A percentile compares a stretch with the other conserved stretches of the same genome.
These are phyloP conservation scores for Lutraria rhynchaena DNA, from an alignment of 1,140 invertebrate species.

Conservation along the genomic window DNA sequence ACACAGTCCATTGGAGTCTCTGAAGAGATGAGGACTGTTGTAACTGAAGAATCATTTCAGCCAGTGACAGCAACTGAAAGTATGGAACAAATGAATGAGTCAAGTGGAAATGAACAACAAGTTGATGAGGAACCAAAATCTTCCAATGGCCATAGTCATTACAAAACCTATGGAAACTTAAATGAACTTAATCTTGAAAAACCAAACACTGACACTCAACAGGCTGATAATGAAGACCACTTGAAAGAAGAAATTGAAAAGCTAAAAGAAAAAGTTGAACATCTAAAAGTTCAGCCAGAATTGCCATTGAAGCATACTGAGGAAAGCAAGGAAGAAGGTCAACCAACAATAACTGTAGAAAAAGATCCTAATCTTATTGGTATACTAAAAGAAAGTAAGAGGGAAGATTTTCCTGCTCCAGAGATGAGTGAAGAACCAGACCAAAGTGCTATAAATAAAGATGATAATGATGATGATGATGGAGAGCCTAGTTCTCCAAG, in stretches of 20 bases:
- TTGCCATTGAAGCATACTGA: background rate
- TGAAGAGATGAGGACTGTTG: background rate
- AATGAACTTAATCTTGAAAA: constrained; percentile 40
- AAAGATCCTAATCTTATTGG: constrained; percentile 46
- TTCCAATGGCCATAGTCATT: constrained; percentile 39
- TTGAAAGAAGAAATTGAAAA: constrained; percentile 46
- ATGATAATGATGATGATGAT: constrained; percentile 4
- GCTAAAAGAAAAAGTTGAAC: constrained; percentile 39
- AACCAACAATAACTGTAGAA: constrained; percentile 22
- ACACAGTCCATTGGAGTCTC: background rate
- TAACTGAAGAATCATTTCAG: constrained; percentile 11
- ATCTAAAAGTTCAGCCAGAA: constrained; percentile 21
- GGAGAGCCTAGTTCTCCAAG: background rate
- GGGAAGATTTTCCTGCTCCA: constrained; percentile 23
- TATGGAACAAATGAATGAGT: constrained; percentile 1
- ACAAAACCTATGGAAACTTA: constrained; percentile 54
- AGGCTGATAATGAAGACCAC: background rate
- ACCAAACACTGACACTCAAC: background rate
- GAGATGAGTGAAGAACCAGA: constrained; percentile 41
- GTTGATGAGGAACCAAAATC: background rate
- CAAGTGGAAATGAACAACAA: constrained; percentile 19
- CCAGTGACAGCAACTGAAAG: constrained; percentile 5
- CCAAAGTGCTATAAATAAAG: background rate
- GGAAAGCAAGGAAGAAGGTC: no score
- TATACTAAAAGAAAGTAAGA: constrained; percentile 49